Conservation (phyloP, 2,888 invertebrate species). For the Thera britannica region DNA sequence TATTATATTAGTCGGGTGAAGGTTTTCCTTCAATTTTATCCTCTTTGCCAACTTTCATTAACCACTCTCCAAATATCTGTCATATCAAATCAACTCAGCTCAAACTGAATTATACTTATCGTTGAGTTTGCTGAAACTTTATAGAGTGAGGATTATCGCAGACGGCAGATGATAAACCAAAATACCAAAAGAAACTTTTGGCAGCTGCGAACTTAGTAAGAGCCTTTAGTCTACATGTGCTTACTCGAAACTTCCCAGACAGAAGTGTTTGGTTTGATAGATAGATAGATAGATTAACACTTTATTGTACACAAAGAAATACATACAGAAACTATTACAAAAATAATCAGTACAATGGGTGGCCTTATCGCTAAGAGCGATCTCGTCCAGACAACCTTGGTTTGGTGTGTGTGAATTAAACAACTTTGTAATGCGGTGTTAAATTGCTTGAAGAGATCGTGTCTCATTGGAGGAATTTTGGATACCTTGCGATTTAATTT, state of each 20-base stretch:
- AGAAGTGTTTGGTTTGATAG: not conserved
- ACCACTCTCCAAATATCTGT: not conserved
- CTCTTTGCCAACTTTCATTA: too few species aligned
- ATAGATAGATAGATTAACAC: too few species aligned
- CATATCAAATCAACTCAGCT: not conserved
- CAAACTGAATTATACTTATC: not conserved
- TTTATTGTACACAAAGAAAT: too few species aligned
- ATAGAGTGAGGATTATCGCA: not conserved
- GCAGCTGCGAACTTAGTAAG: not conserved
- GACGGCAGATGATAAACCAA: not conserved
- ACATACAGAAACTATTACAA: too few species aligned
- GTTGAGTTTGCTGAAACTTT: not conserved
- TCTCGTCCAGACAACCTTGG: too few species aligned
- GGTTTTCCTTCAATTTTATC: too few species aligned
- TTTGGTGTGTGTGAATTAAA: not conserved
- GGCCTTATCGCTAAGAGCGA: too few species aligned
- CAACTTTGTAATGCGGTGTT: not conserved
- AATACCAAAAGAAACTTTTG: not conserved
- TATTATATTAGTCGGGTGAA: too few species aligned
- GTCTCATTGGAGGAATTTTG: not conserved
- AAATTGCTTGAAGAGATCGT: not conserved
- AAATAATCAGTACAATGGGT: too few species aligned
- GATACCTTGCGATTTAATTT: not conserved
- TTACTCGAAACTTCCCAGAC: not conserved
- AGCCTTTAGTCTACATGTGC: not conserved